These are phyloP conservation scores for Setipinna tenuifilis DNA, from an alignment of 2,797 vertebrate genomes.

Conservation along the genomic window DNA sequence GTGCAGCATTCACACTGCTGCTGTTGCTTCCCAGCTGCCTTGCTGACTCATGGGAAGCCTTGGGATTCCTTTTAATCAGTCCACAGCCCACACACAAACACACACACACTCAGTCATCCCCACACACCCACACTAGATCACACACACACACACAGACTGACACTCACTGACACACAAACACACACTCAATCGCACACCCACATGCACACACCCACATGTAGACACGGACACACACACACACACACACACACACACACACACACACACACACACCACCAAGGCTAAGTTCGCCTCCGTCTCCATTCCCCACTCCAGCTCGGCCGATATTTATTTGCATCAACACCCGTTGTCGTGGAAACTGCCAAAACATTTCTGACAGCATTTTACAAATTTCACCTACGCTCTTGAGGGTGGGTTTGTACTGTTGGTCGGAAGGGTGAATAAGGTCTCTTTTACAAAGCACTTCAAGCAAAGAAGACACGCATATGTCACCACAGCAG, in stretches of 20 bases:
- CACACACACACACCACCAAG: background rate
- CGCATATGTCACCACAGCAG: background rate
- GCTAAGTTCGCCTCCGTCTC: slow-evolving; percentile 39
- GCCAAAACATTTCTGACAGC: background rate
- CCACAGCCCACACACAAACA: background rate
- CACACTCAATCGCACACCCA: background rate
- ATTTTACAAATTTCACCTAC: slow-evolving; percentile 31
- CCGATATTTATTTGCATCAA: slow-evolving; percentile 56
- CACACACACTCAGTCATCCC: background rate
- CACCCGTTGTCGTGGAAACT: slow-evolving; percentile 53
- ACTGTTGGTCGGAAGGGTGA: slow-evolving; percentile 32
- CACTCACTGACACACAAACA: background rate
- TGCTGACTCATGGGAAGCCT: slow-evolving; percentile 58
- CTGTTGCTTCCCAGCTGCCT: background rate
- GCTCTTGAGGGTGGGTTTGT: slow-evolving; percentile 15
- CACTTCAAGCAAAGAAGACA: background rate
- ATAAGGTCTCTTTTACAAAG: slow-evolving; percentile 38
- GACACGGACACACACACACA: background rate
- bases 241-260: background rate
- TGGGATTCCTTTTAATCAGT: slow-evolving; percentile 51
- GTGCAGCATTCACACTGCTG: too few relatives aligned
- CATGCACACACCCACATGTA: background rate
- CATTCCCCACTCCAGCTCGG: slow-evolving; percentile 10
- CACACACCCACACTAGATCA: background rate
- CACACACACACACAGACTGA: background rate